phyloP scores from a whole-genome alignment of 1,140 invertebrate species.

The Notospermus geniculatus region DNA sequence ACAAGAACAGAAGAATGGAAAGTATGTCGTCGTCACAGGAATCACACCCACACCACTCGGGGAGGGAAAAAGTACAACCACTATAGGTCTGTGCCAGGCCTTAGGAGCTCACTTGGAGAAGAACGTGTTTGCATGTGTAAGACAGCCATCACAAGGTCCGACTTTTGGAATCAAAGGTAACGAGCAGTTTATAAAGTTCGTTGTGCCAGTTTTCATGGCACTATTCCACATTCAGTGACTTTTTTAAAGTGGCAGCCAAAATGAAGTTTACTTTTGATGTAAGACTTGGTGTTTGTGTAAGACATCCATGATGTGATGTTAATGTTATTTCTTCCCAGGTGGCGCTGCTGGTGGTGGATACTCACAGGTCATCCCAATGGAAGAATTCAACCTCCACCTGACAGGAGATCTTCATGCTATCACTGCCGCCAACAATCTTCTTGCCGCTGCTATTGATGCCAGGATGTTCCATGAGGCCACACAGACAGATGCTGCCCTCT shows the following conservation, averaged over 20 bases:
- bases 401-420: slow-evolving; percentile 99
- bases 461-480: slow-evolving; percentile 93
- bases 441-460: slow-evolving; percentile 84
- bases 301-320: too few relatives aligned
- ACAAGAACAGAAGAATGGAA: slow-evolving; percentile 70
- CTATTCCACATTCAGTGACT: too few relatives aligned
- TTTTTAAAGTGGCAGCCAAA: too few relatives aligned
- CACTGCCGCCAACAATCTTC: slow-evolving; percentile 93
- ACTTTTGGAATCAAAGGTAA: slow-evolving; percentile 96
- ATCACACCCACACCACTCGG: slow-evolving; percentile 97
- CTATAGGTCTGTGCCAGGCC: slow-evolving; percentile 90
- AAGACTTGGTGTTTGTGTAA: too few relatives aligned
- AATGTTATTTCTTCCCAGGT: slow-evolving; percentile 56
- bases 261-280: too few relatives aligned
- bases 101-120: slow-evolving; percentile 78
- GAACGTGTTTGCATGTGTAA: slow-evolving; percentile 90
- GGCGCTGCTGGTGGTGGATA: slow-evolving; percentile 95
- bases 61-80: slow-evolving; percentile 95
- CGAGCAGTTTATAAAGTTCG: too few relatives aligned
- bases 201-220: too few relatives aligned
- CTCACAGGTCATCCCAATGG: slow-evolving; percentile 96
- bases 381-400: slow-evolving; percentile 98
- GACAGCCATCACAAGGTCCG: slow-evolving; percentile 98
- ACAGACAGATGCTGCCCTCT: slow-evolving; percentile 83
- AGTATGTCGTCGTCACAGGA: slow-evolving; percentile 92